Base-by-base conservation (phyloP, 2,888 invertebrate genomes). In the Papilio protenor region DNA sequence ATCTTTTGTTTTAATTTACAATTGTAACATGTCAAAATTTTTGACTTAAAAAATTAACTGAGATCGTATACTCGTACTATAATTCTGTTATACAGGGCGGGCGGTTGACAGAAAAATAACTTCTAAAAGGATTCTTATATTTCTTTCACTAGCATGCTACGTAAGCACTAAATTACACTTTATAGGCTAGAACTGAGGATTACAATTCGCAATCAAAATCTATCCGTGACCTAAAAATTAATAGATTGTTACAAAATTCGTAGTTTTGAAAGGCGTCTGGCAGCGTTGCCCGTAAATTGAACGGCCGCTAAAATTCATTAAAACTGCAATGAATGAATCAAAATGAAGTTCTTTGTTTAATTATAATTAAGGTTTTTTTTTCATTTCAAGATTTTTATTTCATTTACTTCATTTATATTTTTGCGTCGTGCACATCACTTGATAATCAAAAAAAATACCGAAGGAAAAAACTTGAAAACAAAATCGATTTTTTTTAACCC, bases 231-330 rank as follows among this genome's bases (percentile, higher is more conserved):
- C 76, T 33, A 72, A 64, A 77, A 73, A 72, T 64, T 61, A 72
- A 73, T 72, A 64, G 72, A 77, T 52, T 77, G 70, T 77, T 77
- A 70, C 76, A 64, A 64, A 77, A 77, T 57, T 72, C 64, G 47
- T 72, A 64, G 52, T 76, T 76, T 70, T 59, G 70, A 76, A 76
- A 76, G 76, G 40, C 18, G 8, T 1, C 23, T 27, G 55, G 52
- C 12, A 14, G 14, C 52, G 40, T 23, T 59, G 73, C n/a, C 61
- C 47, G 73, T 69, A 75, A 75, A 75, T 75, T 57, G 40, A 75
- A 47, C n/a, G 64, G 71, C 52, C 47, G 76, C 52, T 72, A 73
- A 40, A 64, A 16, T 64, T 72, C 59, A 61, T 70, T 61, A 61
- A 64, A 73, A 64, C 45, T 21, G 64, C 64, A 77, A 72, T 77